Conservation (phyloP, 2,113 vertebrate genomes). For the Echinops telfairi region DNA sequence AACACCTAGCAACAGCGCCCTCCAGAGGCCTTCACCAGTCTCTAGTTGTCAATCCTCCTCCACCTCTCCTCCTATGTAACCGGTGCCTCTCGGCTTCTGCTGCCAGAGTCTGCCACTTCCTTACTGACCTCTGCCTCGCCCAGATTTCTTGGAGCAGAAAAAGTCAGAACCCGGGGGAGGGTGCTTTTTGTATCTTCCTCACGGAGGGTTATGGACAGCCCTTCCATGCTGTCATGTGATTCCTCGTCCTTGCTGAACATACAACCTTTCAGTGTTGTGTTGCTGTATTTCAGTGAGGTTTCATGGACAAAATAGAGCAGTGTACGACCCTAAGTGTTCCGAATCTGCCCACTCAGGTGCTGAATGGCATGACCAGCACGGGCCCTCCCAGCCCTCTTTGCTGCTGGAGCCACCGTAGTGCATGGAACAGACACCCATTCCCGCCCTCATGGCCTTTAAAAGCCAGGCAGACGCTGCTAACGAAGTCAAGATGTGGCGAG, state of each 20-base stretch:
- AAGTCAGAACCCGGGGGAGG: background rate
- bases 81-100: background rate
- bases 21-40: background rate
- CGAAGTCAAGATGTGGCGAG: too few species aligned
- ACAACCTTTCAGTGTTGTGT: conserved; percentile 8
- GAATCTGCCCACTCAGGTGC: background rate
- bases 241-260: background rate
- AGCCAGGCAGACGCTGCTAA: background rate
- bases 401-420: background rate
- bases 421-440: background rate
- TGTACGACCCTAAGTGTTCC: background rate
- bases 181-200: background rate
- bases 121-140: background rate
- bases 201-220: background rate
- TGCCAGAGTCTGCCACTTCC: background rate
- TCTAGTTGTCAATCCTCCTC: background rate
- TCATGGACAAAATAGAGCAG: conserved; percentile 12
- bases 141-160: conserved; percentile 7
- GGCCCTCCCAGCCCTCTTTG: too few species aligned
- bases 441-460: background rate
- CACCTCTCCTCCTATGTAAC: background rate
- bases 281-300: background rate
- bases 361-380: background rate
- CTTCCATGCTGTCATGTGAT: background rate
- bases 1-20: background rate